Percentiles rank a stretch among this genome's conserved stretches.
Conservation (phyloP, 2,797 vertebrate species). For the Neosilurus mollespiculum region DNA sequence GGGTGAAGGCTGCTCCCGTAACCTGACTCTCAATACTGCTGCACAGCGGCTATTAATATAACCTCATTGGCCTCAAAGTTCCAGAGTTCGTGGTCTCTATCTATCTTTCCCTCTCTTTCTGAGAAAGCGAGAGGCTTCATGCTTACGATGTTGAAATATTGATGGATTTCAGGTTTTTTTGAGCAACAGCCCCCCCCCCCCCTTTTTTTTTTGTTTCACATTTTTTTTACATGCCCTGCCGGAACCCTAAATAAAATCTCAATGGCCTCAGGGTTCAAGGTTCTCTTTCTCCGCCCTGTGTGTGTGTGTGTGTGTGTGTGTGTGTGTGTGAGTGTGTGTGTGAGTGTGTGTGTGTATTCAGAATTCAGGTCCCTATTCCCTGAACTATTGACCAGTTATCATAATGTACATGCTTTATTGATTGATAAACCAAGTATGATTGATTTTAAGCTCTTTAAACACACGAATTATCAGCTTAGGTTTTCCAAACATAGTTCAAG, state of each 20-base stretch:
- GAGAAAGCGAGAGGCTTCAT: conserved; percentile 33
- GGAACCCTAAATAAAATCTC: conserved; percentile 14
- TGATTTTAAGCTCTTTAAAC: conserved; percentile 17
- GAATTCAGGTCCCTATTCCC: background rate
- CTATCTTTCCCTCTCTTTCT: conserved; percentile 38
- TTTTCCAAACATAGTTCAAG: conserved; percentile 29
- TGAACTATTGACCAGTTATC: background rate
- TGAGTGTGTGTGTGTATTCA: background rate
- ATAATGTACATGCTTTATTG: background rate
- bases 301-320: background rate
- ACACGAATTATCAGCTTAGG: background rate
- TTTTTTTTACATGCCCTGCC: conserved; percentile 8
- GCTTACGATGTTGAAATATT: conserved; percentile 27
- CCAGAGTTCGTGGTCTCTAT: conserved; percentile 46
- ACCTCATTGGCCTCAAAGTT: conserved; percentile 35
- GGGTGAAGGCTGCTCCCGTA: conserved; percentile 34
- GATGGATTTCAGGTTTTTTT: conserved; percentile 3
- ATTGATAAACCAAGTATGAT: background rate
- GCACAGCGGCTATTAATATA: conserved; percentile 53
- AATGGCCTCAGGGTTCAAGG: conserved; percentile 13
- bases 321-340: background rate
- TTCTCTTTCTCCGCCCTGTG: background rate
- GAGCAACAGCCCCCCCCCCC: too few relatives aligned
- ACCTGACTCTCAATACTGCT: conserved; percentile 41
- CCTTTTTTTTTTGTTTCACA: background rate